Base-by-base conservation (phyloP, 2,888 invertebrate species). In the Drosophila atroscutellata region DNA sequence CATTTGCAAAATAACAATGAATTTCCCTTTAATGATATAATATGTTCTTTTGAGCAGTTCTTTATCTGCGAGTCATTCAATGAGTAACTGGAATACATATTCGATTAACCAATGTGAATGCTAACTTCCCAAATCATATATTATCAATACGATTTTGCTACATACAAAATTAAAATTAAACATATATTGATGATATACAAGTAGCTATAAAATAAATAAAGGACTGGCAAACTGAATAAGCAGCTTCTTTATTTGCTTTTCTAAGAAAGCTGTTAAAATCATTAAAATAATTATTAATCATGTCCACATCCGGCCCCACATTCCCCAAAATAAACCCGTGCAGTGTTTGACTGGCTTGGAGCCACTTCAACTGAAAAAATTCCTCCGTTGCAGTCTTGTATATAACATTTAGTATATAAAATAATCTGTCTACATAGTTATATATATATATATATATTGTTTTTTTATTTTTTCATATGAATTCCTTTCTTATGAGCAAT, bases 41-140 rank as follows among this genome's bases (percentile, higher is more conserved):
- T 3, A 26, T 26, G 26, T 26, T 26, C 26, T n/a, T n/a, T n/a
- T n/a, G n/a, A n/a, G n/a, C n/a, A 24, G 0, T 18, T 36, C 42
- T 76, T 76, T 24, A 76, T 75, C 2, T 75, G 76, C 37, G 64
- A 76, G 32, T 37, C 18, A 37, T 13, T 9, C 8, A 49, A 70
- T n/a, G 50, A 24, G 20, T 45, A 45, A 45, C 15, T 24, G 15
- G 20, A 45, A 20, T 45, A 45, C 45, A 45, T 20, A 20, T 45
- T 45, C 13, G 2, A 45, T 45, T 3, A 20, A 2, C 7, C 13
- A 13, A 11, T 39, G 5, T 5, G 1, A 20, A 42, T 42, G 0
- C 11, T 11, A 20, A 11, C 11, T 20, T 42, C 20, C 11, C 34
- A 34, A 15, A 15, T 34, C 18, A 9, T 18, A 37, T 18, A 37